Evolutionary conservation across 2,888 invertebrate genomes (phyloP).

Genomic region (Heterodera filipjevi): DNA sequence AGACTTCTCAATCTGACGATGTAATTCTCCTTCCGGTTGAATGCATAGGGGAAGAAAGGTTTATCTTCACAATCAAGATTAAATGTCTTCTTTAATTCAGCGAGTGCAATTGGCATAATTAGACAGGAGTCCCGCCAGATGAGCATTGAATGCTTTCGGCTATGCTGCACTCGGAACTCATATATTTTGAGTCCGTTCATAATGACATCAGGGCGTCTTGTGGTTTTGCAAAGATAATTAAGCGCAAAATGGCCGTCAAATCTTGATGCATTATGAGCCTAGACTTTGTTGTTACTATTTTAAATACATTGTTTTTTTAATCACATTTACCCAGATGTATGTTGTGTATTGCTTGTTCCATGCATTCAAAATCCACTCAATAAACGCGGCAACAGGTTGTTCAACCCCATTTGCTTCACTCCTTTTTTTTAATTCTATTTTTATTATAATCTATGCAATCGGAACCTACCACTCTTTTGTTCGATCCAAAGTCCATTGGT

Average conservation of each 20-base stretch:
- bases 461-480: not conserved
- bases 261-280: not conserved
- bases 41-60: constrained; percentile 6
- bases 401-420: not conserved
- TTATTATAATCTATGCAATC: not conserved
- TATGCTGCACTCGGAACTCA: not conserved
- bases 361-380: not conserved
- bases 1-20: not conserved
- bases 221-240: not conserved
- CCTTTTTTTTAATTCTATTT: not conserved
- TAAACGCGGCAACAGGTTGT: not conserved
- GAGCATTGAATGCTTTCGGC: constrained; percentile 1
- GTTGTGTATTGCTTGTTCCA: not conserved
- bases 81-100: constrained; percentile 12
- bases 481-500: not conserved
- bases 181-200: not conserved
- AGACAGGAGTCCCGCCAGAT: constrained; percentile 11
- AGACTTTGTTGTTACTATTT: not conserved
- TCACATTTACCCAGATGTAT: not conserved
- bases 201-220: not conserved
- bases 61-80: not conserved
- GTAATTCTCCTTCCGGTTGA: not conserved
- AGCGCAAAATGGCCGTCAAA: not conserved
- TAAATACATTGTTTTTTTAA: no score
- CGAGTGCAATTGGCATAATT: not conserved